A percentile compares a stretch with the other conserved stretches of the same genome.
These are phyloP conservation scores for Tapirus terrestris DNA, from an alignment of 2,113 vertebrate species.

Conservation along the genomic window DNA sequence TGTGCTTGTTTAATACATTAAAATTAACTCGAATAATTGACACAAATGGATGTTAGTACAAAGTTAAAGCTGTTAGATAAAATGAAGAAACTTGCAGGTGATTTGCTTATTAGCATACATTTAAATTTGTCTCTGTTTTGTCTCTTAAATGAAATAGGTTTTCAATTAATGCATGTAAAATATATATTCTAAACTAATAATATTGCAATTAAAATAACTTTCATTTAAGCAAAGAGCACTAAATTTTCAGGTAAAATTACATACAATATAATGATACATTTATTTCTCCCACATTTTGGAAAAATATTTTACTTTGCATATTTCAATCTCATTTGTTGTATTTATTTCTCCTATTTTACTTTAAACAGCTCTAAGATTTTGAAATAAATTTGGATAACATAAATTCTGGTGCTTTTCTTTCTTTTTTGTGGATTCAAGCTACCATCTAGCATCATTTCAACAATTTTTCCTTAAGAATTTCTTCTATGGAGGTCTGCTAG, in stretches of 20 bases:
- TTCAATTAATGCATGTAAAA: neutral
- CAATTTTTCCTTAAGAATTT: neutral
- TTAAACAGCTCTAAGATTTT: neutral
- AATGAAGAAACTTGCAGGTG: neutral
- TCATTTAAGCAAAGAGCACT: neutral
- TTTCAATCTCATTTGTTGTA: neutral
- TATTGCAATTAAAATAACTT: neutral
- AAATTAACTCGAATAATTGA: slow-evolving; percentile 24
- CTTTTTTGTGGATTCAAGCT: neutral
- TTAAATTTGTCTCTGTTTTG: neutral
- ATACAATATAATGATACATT: neutral
- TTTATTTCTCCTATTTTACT: neutral
- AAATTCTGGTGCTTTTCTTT: neutral
- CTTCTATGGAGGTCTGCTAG: neutral
- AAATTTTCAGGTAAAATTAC: neutral
- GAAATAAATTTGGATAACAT: neutral
- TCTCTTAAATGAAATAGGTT: neutral
- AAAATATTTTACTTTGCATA: neutral
- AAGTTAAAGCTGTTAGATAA: neutral
- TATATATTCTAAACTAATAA: neutral
- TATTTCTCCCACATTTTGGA: neutral
- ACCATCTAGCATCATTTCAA: neutral
- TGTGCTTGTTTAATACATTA: neutral
- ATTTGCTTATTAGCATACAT: neutral
- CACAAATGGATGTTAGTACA: neutral